Base-by-base conservation (phyloP, 1,140 invertebrate species). In the Drosophila repletoides region DNA sequence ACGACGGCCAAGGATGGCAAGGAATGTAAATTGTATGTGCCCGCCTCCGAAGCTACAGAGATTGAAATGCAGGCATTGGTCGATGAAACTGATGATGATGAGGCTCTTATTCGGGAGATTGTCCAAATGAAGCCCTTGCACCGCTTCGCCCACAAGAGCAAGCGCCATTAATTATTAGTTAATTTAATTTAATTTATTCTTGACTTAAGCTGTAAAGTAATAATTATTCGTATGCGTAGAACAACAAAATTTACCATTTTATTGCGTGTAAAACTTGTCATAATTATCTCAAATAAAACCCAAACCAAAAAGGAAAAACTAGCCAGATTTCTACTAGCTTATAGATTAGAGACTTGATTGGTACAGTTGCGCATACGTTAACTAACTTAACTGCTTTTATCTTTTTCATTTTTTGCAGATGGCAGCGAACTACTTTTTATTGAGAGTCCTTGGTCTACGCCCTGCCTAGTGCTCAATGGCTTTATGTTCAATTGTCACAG, bases 401-500 rank as follows among this genome's bases (percentile, higher is more conserved):
- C n/a, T 17, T 0, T 26, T 6, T 61, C 45, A 15, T 74, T 3
- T 7, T 38, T 10, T 40, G 2, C 67, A 84, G 79, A 68, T 40
- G 36, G 14, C 60, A 24, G 69, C 52, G 63, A 84, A 12, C 63
- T 86, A 22, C 61, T 80, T 3, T 90, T 90, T 60, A 88, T 90
- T 7, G 88, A 90, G 64, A 90, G 79, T 21, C 89, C 89, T n/a
- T 90, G 89, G 89, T 66, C 89, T 14, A 90, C 89, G 33, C 88
- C 88, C 0, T 90, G 89, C 5, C 63, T 90, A 26, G 83, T 90
- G 14, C 56, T 90, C 0, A 89, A 90, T 38, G 72, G 75, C 9
- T 90, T 56, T 34, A 87, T 90, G 76, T 90, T 90, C 67, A 90
- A 90, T 49, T 89, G 89, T 17, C 89, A 90, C 36, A 90, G 89